Evolutionary conservation across 2,888 invertebrate genomes (phyloP).

Genomic region (Drosophila niveifrons): DNA sequence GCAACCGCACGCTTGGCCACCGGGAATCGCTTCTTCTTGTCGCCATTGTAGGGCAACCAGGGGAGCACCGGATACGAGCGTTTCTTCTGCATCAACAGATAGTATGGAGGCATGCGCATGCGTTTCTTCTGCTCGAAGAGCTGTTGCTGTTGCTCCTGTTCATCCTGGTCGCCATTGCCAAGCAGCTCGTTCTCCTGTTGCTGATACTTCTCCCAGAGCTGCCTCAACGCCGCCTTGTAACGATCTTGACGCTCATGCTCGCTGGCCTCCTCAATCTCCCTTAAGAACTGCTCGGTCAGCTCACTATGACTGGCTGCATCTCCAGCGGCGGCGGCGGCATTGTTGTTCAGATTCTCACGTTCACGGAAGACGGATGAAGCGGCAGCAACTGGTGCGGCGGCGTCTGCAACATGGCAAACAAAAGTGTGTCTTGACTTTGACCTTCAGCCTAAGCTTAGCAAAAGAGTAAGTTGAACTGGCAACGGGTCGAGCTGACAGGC

Average conservation of each 20-base stretch:
- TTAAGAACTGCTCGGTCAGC: slow-evolving; percentile 84
- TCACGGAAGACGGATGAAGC: slow-evolving; percentile 82
- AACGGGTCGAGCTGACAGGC: slow-evolving; percentile 29
- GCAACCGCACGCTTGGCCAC: slow-evolving; percentile 89
- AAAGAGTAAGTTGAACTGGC: neutral
- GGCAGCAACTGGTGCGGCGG: slow-evolving; percentile 52
- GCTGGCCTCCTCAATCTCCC: slow-evolving; percentile 84
- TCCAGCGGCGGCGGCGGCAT: neutral
- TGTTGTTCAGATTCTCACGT: slow-evolving; percentile 68
- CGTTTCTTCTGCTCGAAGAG: slow-evolving; percentile 83
- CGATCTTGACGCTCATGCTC: slow-evolving; percentile 83
- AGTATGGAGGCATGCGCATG: slow-evolving; percentile 82
- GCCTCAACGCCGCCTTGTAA: slow-evolving; percentile 82
- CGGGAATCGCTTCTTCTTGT: slow-evolving; percentile 88
- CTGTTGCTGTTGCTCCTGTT: slow-evolving; percentile 76
- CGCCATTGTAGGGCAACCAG: slow-evolving; percentile 84
- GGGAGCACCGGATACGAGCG: slow-evolving; percentile 85
- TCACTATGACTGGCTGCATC: slow-evolving; percentile 63
- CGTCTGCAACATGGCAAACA: slow-evolving; percentile 47
- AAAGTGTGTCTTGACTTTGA: slow-evolving; percentile 51
- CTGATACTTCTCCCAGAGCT: slow-evolving; percentile 84
- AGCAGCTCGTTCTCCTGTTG: slow-evolving; percentile 82
- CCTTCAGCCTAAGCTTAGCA: slow-evolving; percentile 27
- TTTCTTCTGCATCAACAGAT: slow-evolving; percentile 84
- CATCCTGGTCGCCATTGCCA: slow-evolving; percentile 55